Base-by-base conservation (phyloP, 2,888 invertebrate genomes). In the Sinotaia quadrata region DNA sequence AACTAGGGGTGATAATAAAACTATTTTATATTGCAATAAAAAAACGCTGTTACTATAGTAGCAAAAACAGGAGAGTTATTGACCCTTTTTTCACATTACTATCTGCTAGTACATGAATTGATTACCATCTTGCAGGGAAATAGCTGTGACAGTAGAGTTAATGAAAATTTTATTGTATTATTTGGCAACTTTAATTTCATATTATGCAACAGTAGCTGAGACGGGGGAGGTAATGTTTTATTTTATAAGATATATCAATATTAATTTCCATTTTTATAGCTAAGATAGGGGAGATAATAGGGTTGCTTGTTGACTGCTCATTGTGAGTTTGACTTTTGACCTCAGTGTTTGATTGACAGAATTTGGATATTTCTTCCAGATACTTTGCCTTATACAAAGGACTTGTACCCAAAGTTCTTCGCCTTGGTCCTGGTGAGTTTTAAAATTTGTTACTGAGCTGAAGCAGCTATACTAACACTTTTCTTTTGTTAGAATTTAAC, bases 361-460 rank as follows among this genome's bases (percentile, higher is more conserved):
- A 3, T 63, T 2, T 34, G 12, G 12, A 18, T 70, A n/a, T 57
- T 77, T 79, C 75, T 91, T 92, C 75, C 90, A 95, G 95, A 73
- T 93, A 93, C 86, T 90, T 91, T 63, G 96, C 97, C 0, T 90
- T 97, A 3, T 97, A 97, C 89, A 97, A 97, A 90, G 97, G 97
- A 27, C 90, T 97, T 15, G 84, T 96, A 61, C 97, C 97, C 7
- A 97, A 97, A 89, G 92, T 97, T 0, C 91, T 97, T 86, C 91
- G 97, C 74, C 89, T 97, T 68, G 97, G 97, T 31, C 97, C 97
- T 1, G 90, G 90, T 86, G 76, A 72, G 80, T 73, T 47, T 21
- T 5, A 21, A 24, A 47, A 47, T 21, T 18, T 5, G 47, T 21
- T 5, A 47, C 5, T 21, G 47, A 4, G 47, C 15, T 4, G 31